phyloP scores from a whole-genome alignment of 2,113 vertebrate species.

The Cyanoderma ruficeps region DNA sequence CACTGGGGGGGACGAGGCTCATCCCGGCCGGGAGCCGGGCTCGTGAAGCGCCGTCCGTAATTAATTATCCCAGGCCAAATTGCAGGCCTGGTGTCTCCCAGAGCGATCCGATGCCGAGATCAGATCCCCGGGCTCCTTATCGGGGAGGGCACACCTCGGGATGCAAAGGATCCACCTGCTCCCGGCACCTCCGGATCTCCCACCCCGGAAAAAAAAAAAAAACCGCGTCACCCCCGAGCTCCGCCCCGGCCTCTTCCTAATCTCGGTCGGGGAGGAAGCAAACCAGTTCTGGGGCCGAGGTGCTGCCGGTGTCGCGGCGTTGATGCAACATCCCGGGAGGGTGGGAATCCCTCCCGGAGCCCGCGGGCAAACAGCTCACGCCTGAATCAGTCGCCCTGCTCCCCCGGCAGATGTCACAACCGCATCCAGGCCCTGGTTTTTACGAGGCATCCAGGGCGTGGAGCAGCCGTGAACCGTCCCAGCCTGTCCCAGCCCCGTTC shows the following conservation, averaged over 20 bases:
- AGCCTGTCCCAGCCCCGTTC: fast-evolving
- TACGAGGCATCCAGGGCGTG: slow-evolving; percentile 22
- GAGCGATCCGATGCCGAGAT: background rate
- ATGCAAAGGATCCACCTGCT: background rate
- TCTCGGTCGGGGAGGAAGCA: background rate
- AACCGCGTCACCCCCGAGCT: background rate
- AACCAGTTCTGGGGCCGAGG: background rate
- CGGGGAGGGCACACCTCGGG: background rate
- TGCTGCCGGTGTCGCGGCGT: background rate
- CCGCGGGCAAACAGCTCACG: slow-evolving; percentile 32
- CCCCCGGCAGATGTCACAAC: slow-evolving; percentile 41
- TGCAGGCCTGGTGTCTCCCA: background rate
- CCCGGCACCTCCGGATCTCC: background rate
- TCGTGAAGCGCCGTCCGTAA: background rate
- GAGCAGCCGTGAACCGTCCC: background rate
- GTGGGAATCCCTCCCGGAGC: slow-evolving; percentile 18
- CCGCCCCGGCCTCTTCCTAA: background rate
- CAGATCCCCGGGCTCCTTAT: background rate
- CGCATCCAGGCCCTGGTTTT: background rate
- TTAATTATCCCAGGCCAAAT: background rate
- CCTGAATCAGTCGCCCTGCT: slow-evolving; percentile 26
- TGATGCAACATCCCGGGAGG: slow-evolving; percentile 20
- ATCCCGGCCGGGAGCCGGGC: background rate
- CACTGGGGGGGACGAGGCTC: no score
- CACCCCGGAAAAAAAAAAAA: background rate